Conservation (phyloP, 1,140 invertebrate species). For the Mycetomoellerius zeteki region DNA sequence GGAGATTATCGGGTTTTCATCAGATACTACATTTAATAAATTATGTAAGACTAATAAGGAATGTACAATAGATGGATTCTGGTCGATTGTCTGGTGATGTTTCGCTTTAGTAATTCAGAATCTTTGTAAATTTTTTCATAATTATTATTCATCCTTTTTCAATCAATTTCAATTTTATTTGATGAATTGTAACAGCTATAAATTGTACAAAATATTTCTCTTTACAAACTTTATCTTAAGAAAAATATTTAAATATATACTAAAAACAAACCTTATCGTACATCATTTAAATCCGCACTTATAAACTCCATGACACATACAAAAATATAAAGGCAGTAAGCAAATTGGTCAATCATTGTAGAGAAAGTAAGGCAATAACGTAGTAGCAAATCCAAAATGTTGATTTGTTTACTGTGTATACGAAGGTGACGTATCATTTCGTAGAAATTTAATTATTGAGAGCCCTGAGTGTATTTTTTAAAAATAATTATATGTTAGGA, state of each 20-base stretch:
- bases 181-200: background rate
- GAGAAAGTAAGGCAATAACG: no score
- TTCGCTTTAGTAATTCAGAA: background rate
- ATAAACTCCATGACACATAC: background rate
- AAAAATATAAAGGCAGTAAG: background rate
- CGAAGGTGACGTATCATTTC: no score
- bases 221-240: background rate
- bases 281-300: background rate
- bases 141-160: background rate
- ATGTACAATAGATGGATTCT: conserved; percentile 77
- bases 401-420: no score
- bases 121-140: background rate
- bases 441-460: no score
- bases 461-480: no score
- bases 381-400: no score
- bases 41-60: conserved; percentile 90
- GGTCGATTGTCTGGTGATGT: conserved; percentile 83
- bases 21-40: conserved; percentile 95
- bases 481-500: no score
- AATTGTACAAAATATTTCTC: background rate
- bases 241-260: background rate
- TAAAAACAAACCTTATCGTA: background rate
- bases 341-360: no score
- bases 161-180: conserved; percentile 4
- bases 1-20: conserved; percentile 96